These are phyloP conservation scores for Pyralis farinalis DNA, from an alignment of 2,888 invertebrate genomes.

Conservation along the genomic window DNA sequence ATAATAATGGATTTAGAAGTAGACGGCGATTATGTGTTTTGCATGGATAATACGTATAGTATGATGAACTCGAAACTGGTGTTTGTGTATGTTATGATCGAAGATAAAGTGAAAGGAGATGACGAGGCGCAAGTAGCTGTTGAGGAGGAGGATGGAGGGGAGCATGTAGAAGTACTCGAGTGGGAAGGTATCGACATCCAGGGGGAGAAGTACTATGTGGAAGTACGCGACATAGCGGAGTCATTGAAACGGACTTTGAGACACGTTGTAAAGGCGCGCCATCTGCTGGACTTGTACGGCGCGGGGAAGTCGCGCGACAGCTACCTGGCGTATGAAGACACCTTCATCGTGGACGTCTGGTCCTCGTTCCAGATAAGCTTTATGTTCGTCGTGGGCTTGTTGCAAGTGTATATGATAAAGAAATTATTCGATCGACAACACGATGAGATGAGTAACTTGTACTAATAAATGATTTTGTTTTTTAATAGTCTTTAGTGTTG, in stretches of 20 bases:
- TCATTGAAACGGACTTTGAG: conserved; percentile 83
- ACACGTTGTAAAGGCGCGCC: conserved; percentile 83
- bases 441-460: conserved; percentile 15
- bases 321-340: conserved; percentile 89
- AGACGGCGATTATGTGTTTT: conserved; percentile 90
- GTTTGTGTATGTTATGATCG: conserved; percentile 87
- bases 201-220: conserved; percentile 48
- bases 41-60: conserved; percentile 93
- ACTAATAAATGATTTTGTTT: conserved; percentile 9
- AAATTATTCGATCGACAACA: conserved; percentile 55
- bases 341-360: conserved; percentile 90
- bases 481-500: no score
- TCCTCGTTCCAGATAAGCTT: conserved; percentile 86
- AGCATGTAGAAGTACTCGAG: conserved; percentile 48
- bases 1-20: conserved; percentile 81
- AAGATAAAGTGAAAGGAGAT: conserved; percentile 74
- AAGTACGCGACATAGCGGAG: conserved; percentile 81
- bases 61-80: conserved; percentile 90
- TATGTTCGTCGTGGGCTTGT: conserved; percentile 86
- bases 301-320: conserved; percentile 91
- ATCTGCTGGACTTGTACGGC: conserved; percentile 84
- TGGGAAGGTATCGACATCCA: conserved; percentile 49
- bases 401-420: conserved; percentile 91
- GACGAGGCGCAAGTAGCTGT: conserved; percentile 34
- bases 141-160: conserved; percentile 37